Conservation (phyloP, 1,140 invertebrate species). For the Metaphire vulgaris region DNA sequence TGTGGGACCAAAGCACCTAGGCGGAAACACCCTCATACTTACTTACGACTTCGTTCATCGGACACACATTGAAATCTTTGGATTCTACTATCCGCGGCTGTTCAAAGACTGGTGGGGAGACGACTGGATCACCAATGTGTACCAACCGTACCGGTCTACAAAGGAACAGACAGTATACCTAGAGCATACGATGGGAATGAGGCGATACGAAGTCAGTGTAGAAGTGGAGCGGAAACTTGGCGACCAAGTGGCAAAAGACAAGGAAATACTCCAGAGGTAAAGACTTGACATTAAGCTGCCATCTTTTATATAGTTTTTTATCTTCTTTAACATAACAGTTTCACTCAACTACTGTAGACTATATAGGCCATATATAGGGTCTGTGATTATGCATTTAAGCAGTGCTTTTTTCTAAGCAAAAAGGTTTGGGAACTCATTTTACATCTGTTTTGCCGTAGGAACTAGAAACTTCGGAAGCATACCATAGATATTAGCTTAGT, state of each 20-base stretch:
- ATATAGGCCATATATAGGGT: too few relatives aligned
- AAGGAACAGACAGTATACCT: slow-evolving; percentile 7
- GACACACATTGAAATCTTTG: not conserved
- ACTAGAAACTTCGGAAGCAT: too few relatives aligned
- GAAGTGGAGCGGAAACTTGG: not conserved
- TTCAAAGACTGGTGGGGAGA: slow-evolving; percentile 12
- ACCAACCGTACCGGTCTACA: not conserved
- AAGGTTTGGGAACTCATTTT: too few relatives aligned
- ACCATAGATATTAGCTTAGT: too few relatives aligned
- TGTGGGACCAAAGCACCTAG: not conserved
- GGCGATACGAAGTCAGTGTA: slow-evolving; percentile 13
- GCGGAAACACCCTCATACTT: not conserved
- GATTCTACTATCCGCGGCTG: slow-evolving; percentile 11
- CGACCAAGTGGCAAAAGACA: not conserved
- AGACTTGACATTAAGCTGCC: too few relatives aligned
- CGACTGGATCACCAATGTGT: not conserved
- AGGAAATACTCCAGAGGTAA: not conserved
- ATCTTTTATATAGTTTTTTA: too few relatives aligned
- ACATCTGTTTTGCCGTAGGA: too few relatives aligned
- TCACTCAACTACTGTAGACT: too few relatives aligned
- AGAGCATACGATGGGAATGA: slow-evolving; percentile 13
- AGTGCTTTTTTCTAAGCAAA: too few relatives aligned
- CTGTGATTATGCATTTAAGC: too few relatives aligned
- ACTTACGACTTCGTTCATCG: slow-evolving; percentile 9
- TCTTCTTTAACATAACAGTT: too few relatives aligned